Evolutionary conservation across 2,113 vertebrate species (phyloP).

Genomic region (Empidonax alnorum): DNA sequence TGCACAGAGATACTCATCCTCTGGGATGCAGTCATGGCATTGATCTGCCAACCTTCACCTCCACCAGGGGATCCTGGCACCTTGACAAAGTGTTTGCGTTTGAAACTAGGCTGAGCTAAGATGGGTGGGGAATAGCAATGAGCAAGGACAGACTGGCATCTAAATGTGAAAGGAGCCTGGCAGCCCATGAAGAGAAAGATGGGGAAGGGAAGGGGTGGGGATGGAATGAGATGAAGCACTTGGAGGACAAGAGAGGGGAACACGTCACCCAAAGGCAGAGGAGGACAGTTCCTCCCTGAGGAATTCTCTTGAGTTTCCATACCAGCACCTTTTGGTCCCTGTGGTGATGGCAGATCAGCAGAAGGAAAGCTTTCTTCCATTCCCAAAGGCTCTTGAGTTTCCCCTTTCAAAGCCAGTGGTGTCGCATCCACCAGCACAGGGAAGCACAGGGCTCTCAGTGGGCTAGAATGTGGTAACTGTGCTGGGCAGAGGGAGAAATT

Average conservation of each 20-base stretch:
- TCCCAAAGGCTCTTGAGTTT: not conserved
- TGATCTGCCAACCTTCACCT: constrained; percentile 26
- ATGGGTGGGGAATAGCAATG: constrained; percentile 32
- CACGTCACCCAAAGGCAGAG: not conserved
- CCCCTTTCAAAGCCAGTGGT: not conserved
- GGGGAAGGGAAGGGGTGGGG: not conserved
- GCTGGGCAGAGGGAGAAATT: not conserved
- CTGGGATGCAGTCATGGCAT: not conserved
- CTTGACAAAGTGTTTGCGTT: not conserved
- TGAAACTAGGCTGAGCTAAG: constrained; percentile 24
- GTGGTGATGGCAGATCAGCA: not conserved
- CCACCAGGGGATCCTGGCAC: not conserved
- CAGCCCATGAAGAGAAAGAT: not conserved
- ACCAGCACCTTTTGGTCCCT: not conserved
- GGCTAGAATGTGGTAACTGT: accelerated
- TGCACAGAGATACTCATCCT: not conserved
- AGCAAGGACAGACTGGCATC: constrained; percentile 1
- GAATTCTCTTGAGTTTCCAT: not conserved
- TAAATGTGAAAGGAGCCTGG: not conserved
- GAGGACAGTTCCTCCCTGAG: accelerated
- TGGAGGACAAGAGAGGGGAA: not conserved
- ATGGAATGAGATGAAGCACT: not conserved
- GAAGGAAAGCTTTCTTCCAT: not conserved
- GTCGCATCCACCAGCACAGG: not conserved
- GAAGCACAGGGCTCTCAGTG: not conserved